Percentiles rank a stretch among this genome's conserved stretches.
phyloP scores from a whole-genome alignment of 1,140 invertebrate genomes.

The Drosophila lacertosa region DNA sequence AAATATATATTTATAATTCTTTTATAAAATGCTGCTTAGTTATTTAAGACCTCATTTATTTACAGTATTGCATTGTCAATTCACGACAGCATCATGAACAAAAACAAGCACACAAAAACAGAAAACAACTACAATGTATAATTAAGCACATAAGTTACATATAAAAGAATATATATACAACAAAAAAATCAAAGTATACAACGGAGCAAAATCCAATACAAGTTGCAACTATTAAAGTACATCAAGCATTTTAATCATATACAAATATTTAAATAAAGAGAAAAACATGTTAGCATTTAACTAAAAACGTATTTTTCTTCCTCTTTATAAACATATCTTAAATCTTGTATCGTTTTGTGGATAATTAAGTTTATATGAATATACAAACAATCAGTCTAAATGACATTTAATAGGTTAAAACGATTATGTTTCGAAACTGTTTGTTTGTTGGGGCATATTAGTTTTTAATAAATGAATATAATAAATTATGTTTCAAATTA shows the following conservation, averaged over 20 bases:
- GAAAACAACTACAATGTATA: slow-evolving; percentile 48
- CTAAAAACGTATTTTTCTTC: slow-evolving; percentile 1
- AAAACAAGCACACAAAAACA: slow-evolving; percentile 7
- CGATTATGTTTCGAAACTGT: too few relatives aligned
- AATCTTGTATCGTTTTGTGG: too few relatives aligned
- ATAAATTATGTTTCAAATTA: too few relatives aligned
- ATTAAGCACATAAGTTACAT: slow-evolving; percentile 66
- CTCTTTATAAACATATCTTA: too few relatives aligned
- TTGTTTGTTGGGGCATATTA: too few relatives aligned
- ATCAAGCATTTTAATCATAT: slow-evolving; percentile 78
- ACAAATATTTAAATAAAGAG: slow-evolving; percentile 78
- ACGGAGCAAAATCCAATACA: slow-evolving; percentile 64
- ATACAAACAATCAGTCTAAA: too few relatives aligned
- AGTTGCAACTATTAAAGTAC: slow-evolving; percentile 76
- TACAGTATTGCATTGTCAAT: slow-evolving; percentile 37
- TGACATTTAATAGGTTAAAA: too few relatives aligned
- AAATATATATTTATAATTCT: slow-evolving; percentile 21
- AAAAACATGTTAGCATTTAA: slow-evolving; percentile 71
- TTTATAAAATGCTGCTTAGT: slow-evolving; percentile 23
- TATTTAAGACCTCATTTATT: slow-evolving; percentile 27
- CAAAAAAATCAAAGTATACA: slow-evolving; percentile 56
- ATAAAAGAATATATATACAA: slow-evolving; percentile 41
- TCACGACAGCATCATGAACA: slow-evolving; percentile 18
- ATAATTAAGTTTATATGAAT: too few relatives aligned
- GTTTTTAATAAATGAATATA: too few relatives aligned